Evolutionary conservation across 2,797 vertebrate genomes (phyloP).

Genomic region (Iguana delicatissima): DNA sequence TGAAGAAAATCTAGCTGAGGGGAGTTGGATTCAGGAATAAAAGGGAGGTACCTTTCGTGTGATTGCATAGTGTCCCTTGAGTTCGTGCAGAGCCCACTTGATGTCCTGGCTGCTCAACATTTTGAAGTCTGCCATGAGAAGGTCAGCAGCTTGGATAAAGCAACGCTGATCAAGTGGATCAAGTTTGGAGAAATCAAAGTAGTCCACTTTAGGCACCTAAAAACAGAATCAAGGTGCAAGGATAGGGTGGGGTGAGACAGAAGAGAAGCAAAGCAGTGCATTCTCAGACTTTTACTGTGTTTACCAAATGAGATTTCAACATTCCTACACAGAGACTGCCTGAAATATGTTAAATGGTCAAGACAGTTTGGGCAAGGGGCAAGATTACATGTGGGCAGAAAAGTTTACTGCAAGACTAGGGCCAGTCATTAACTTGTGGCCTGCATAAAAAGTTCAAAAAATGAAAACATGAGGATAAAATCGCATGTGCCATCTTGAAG

Average conservation of each 20-base stretch:
- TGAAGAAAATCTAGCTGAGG: accelerated
- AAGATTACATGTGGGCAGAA: too few relatives aligned
- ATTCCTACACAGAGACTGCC: background rate
- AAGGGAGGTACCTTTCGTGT: conserved; percentile 88
- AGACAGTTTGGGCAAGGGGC: too few relatives aligned
- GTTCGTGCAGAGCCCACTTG: conserved; percentile 95
- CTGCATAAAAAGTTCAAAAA: too few relatives aligned
- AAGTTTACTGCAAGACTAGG: too few relatives aligned
- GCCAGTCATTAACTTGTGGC: too few relatives aligned
- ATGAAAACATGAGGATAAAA: too few relatives aligned
- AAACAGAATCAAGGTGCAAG: background rate
- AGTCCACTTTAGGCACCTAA: conserved; percentile 89
- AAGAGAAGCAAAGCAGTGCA: background rate
- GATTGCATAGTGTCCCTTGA: conserved; percentile 99
- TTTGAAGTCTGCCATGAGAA: conserved; percentile 96
- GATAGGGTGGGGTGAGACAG: too few relatives aligned
- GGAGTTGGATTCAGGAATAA: background rate
- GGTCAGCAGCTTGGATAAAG: conserved; percentile 92
- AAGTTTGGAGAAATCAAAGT: conserved; percentile 91
- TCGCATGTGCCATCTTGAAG: too few relatives aligned
- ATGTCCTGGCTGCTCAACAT: conserved; percentile 98
- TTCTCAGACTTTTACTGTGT: too few relatives aligned
- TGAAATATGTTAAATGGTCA: background rate
- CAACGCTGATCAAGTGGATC: conserved; percentile 86
- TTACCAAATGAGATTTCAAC: background rate